A percentile compares a stretch with the other conserved stretches of the same genome.
Conservation (phyloP, 2,888 invertebrate species). For the Coenonympha arcania region DNA sequence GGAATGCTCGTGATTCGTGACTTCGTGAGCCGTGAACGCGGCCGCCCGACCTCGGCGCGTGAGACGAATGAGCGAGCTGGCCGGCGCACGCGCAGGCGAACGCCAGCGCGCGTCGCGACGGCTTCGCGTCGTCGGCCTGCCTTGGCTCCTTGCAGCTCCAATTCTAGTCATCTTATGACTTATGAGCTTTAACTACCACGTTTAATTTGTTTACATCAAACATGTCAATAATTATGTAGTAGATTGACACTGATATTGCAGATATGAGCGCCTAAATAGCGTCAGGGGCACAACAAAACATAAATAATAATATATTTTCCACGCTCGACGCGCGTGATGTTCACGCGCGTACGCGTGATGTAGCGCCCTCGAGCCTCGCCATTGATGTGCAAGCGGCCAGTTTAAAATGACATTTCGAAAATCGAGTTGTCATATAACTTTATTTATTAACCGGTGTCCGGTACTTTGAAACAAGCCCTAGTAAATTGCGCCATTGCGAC, state of each 20-base stretch:
- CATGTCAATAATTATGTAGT: conserved; percentile 37
- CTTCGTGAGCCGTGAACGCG: conserved; percentile 44
- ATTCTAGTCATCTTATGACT: conserved; percentile 54
- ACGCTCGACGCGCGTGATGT: conserved; percentile 53
- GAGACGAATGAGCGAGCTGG: conserved; percentile 46
- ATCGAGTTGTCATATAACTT: conserved; percentile 15
- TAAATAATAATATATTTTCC: conserved; percentile 50
- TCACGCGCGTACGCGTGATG: conserved; percentile 54
- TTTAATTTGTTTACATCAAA: conserved; percentile 49
- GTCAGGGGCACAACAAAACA: conserved; percentile 40
- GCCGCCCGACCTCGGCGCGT: conserved; percentile 53
- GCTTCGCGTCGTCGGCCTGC: conserved; percentile 22
- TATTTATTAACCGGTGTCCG: neutral
- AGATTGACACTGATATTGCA: conserved; percentile 43
- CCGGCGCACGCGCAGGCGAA: neutral
- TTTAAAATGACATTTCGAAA: conserved; percentile 24
- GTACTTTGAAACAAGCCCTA: neutral
- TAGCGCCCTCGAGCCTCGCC: conserved; percentile 41
- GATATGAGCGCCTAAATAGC: conserved; percentile 45
- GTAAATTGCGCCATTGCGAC: too few species aligned
- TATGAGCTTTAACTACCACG: conserved; percentile 40
- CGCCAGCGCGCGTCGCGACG: conserved; percentile 29
- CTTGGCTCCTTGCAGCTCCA: conserved; percentile 40
- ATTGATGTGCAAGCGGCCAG: conserved; percentile 21
- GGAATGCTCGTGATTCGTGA: conserved; percentile 21